Conservation (phyloP, 1,140 invertebrate species). For the Lepidurus apus region DNA sequence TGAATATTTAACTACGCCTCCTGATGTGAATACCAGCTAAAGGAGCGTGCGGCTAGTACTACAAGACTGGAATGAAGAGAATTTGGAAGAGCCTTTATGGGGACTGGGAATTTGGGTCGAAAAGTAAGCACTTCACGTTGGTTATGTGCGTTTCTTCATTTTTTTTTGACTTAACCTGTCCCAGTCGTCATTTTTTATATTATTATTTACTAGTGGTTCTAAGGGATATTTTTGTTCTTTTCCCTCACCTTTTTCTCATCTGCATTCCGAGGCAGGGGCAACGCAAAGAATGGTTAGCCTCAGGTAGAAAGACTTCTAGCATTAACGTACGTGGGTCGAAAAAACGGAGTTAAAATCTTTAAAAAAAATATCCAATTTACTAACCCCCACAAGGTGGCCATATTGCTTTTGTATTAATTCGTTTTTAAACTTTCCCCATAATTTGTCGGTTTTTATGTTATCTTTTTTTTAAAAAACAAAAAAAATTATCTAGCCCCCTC, state of each 20-base stretch:
- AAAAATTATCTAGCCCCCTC: neutral
- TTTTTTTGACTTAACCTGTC: constrained; percentile 9
- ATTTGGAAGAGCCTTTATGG: constrained; percentile 8
- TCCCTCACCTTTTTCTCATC: neutral
- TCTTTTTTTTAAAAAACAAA: neutral
- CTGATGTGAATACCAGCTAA: constrained; percentile 61
- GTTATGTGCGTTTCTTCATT: neutral
- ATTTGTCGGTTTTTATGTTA: constrained; percentile 3
- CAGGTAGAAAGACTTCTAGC: constrained; percentile 11
- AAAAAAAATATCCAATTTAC: neutral
- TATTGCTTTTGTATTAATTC: constrained; percentile 3
- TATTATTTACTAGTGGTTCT: neutral
- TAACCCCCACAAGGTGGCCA: constrained; percentile 14
- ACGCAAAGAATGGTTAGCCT: neutral
- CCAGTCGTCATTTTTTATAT: neutral
- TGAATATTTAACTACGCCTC: constrained; percentile 74
- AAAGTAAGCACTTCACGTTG: neutral
- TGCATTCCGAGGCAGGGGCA: constrained; percentile 9
- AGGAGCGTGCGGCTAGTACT: constrained; percentile 24
- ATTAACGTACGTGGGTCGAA: constrained; percentile 5
- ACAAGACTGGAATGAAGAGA: neutral
- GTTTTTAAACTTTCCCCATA: neutral
- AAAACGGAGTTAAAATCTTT: neutral
- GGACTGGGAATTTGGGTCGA: neutral
- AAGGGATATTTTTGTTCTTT: neutral